Base-by-base conservation (phyloP, 2,113 vertebrate species). In the Podocnemis expansa region DNA sequence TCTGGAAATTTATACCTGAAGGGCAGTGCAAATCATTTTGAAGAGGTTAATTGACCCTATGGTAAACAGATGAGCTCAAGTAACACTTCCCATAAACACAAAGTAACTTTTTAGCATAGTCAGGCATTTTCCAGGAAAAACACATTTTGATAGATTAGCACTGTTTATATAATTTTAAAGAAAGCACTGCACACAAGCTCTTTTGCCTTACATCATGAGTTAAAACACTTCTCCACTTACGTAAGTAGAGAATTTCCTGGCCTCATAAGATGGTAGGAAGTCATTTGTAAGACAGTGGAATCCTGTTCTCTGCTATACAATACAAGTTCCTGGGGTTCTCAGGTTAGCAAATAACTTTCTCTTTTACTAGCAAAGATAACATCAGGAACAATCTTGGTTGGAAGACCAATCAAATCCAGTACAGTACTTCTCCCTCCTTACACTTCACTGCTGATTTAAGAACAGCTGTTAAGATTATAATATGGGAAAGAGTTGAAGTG, bases 381-480 rank as follows among this genome's bases (percentile, higher is more conserved):
- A 81, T 56, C 58, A 93, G 70, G 31, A 67, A 67, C 63, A 87
- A 92, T 82, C 45, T 82, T 90, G 94, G 81, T 84, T 94, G 88
- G 43, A 91, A 95, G 91, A 75, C 67, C 88, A 92, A 84, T 47
- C 25, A 43, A 38, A 82, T 8, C 10, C 38, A 82, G 73, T 87
- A 89, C 86, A 93, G 89, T 93, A 84, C 38, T 94, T 95, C 86
- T 88, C 34, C 63, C 34, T 38, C 17, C 63, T 67, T 67, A 4
- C 52, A 29, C 38, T 63, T 70, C 47, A n/a, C 70, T 55, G 79
- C 85, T 94, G 93, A 96, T 96, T 96, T 96, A 85, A 54, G 92
- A 38, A 21, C 19, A 76, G 55, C 73, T 96, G 95, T 88, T 94
- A 90, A 47, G 91, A 83, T 84, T 79, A 54, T 45, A 52, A 54